Evolutionary conservation across 2,113 vertebrate genomes (phyloP), one percentile per base, ranked within the genome.

Genomic region (Ardeotis arabs): DNA sequence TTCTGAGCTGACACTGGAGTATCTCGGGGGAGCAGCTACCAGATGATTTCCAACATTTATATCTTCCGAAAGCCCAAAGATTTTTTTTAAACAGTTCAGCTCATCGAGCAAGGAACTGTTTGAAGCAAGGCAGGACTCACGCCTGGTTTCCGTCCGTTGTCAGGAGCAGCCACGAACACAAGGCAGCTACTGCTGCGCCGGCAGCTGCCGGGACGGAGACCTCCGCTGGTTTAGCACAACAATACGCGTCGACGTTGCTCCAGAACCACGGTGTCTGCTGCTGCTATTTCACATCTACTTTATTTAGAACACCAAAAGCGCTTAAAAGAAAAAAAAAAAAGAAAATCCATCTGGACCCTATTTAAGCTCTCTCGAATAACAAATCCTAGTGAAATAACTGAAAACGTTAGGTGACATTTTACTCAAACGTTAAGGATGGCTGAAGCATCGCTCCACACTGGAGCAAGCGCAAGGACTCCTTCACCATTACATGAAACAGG

Each of bases 151-250:
- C 87, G 74, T 2, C 47, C 17, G 77, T 41, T 90, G 94, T 45
- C 62, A 73, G 89, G 84, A 64, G 27, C 84, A 45, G 89, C 84
- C 70, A 18, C 49, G 5, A 85, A 56, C 67, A 89, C 89, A 72
- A 87, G 94, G 33, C 87, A 84, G 84, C 56, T 84, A 56, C 23
- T 89, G 93, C 80, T 49, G 33, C 24, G 55, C 76, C 84, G 67
- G 91, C 93, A 53, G 93, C 95, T 96, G 94, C 94, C 95, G 92
- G 68, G 93, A 70, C 86, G 84, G 75, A 96, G 87, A 69, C n/a
- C 91, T 92, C 86, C 76, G 95, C 90, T 94, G 83, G 88, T 93
- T 75, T 6, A 89, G 85, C 5, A 52, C 87, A 89, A 89, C 85
- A 92, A 35, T 35, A 18, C 83, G 72, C 41, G 62, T 12, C 91